These are phyloP conservation scores for Caenorhabditis remanei DNA, from an alignment of 1,140 invertebrate species.

Conservation along the genomic window DNA sequence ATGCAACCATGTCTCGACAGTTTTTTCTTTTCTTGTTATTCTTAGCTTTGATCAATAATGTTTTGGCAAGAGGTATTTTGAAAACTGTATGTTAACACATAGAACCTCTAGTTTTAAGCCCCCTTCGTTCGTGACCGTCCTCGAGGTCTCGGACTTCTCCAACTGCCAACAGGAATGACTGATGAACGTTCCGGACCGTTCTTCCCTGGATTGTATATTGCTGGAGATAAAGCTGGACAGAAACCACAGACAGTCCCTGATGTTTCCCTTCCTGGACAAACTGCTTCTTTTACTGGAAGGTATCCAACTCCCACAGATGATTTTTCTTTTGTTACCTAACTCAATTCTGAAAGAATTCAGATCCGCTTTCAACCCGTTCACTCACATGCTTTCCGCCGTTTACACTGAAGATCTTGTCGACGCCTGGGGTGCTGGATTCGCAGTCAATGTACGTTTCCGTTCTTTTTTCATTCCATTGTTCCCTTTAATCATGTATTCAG, in stretches of 20 bases:
- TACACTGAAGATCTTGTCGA: slow-evolving; percentile 60
- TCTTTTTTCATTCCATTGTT: neutral
- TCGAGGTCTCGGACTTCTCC: slow-evolving; percentile 51
- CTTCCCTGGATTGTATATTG: slow-evolving; percentile 58
- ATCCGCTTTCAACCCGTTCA: slow-evolving; percentile 60
- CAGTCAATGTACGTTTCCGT: slow-evolving; percentile 33
- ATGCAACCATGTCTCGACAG: slow-evolving; percentile 46
- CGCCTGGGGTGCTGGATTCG: slow-evolving; percentile 58
- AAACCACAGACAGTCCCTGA: slow-evolving; percentile 57
- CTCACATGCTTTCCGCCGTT: slow-evolving; percentile 51
- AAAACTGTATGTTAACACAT: neutral
- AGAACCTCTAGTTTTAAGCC: neutral
- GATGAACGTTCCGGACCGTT: slow-evolving; percentile 59
- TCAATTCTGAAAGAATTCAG: neutral
- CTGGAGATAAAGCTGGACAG: slow-evolving; percentile 55
- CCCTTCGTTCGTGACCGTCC: slow-evolving; percentile 50
- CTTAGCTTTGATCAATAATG: slow-evolving; percentile 33
- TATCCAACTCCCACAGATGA: neutral
- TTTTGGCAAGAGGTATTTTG: neutral
- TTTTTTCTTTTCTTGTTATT: slow-evolving; percentile 42
- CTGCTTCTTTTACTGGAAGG: slow-evolving; percentile 56
- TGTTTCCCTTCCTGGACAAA: slow-evolving; percentile 58
- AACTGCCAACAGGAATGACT: slow-evolving; percentile 61
- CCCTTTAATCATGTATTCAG: slow-evolving; percentile 12
- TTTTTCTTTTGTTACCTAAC: no score